phyloP scores from a whole-genome alignment of 2,113 vertebrate species.

The Scytalopus superciliaris region DNA sequence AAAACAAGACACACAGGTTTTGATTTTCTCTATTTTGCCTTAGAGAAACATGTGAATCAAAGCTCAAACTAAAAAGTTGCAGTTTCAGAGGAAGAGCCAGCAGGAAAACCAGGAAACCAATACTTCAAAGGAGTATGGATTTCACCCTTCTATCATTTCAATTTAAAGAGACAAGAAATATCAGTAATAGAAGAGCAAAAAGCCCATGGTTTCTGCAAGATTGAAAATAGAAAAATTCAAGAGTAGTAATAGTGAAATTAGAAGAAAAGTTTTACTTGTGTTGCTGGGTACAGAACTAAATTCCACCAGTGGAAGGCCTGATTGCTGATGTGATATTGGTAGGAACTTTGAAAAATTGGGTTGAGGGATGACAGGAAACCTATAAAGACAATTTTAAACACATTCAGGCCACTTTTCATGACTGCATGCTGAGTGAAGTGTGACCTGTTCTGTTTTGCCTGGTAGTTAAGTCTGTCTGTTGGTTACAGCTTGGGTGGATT shows the following conservation, averaged over 20 bases:
- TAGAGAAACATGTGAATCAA: not conserved
- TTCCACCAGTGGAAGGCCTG: not conserved
- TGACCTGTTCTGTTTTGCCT: not conserved
- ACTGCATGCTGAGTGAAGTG: rapidly evolving
- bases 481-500: not conserved
- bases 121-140: not conserved
- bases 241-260: not conserved
- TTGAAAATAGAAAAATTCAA: not conserved
- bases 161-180: not conserved
- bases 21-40: not conserved
- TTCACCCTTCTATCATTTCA: not conserved
- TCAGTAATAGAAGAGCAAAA: not conserved
- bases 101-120: not conserved
- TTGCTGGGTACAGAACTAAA: not conserved
- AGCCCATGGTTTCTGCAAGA: not conserved
- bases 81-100: not conserved
- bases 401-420: not conserved
- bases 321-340: not conserved
- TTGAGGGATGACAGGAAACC: not conserved
- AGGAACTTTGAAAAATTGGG: not conserved
- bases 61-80: not conserved
- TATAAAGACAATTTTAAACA: not conserved
- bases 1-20: not conserved
- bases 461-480: not conserved
- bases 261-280: not conserved